These are phyloP conservation scores for Tragelaphus oryx DNA, from an alignment of 2,797 vertebrate genomes.

Conservation along the genomic window DNA sequence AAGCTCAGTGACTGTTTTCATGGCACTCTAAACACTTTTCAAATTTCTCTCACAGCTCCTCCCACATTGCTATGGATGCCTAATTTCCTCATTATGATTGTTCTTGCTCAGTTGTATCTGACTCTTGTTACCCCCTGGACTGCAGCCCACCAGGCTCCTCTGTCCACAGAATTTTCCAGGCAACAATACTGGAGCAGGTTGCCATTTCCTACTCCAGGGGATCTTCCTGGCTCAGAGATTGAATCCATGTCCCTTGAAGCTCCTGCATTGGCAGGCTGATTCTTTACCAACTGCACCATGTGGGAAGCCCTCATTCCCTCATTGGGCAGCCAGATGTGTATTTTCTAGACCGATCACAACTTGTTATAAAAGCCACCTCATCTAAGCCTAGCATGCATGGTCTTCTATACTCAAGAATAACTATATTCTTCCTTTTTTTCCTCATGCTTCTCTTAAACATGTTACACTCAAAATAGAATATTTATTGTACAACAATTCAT, in stretches of 20 bases:
- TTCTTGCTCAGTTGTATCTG: not conserved
- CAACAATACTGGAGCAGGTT: not conserved
- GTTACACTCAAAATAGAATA: not conserved
- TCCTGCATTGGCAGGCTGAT: not conserved
- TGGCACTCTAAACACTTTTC: not conserved
- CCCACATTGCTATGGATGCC: not conserved
- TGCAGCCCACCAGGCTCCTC: not conserved
- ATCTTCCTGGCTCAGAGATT: not conserved
- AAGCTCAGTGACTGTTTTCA: not conserved
- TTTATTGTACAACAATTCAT: not conserved
- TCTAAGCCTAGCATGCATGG: not conserved
- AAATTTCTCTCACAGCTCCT: not conserved
- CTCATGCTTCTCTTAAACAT: not conserved
- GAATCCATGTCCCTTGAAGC: not conserved
- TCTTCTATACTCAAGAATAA: not conserved
- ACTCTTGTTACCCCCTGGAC: not conserved
- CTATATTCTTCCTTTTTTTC: not conserved
- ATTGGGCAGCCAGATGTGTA: fast-evolving
- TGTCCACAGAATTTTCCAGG: not conserved
- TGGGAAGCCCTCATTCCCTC: not conserved
- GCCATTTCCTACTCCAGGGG: not conserved
- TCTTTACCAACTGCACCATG: not conserved
- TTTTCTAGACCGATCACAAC: not conserved
- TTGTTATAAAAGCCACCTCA: not conserved
- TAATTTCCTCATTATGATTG: no score